These are phyloP conservation scores for Polydesmus complanatus DNA, from an alignment of 2,888 invertebrate genomes.

Conservation along the genomic window DNA sequence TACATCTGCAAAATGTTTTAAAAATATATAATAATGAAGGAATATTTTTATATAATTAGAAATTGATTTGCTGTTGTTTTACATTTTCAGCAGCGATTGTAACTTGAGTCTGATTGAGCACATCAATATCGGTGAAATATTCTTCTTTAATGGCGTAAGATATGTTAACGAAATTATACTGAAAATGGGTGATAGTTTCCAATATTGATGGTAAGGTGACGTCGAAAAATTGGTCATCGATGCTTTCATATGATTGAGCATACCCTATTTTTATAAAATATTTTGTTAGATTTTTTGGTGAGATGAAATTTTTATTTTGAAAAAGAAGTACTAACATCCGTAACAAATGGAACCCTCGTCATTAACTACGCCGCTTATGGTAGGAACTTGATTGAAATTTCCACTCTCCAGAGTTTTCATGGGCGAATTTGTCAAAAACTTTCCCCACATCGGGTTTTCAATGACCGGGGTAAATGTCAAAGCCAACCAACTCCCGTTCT, in stretches of 20 bases:
- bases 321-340: not conserved
- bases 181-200: conserved; percentile 1
- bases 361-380: not conserved
- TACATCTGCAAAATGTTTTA: not conserved
- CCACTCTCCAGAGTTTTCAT: not conserved
- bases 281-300: no score
- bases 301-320: not conserved
- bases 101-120: not conserved
- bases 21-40: no score
- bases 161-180: conserved; percentile 1
- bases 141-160: conserved; percentile 10
- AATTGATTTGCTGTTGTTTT: no score
- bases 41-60: no score
- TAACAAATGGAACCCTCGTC: conserved; percentile 4
- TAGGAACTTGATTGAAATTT: conserved; percentile 2
- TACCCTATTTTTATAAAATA: no score
- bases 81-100: not conserved
- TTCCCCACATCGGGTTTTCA: conserved; percentile 1
- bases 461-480: conserved; percentile 1
- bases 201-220: not conserved
- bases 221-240: conserved; percentile 4
- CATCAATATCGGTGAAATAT: conserved; percentile 3
- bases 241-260: not conserved
- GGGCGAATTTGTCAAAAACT: not conserved
- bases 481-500: conserved; percentile 1